Base-by-base conservation (phyloP, 2,888 invertebrate genomes). In the Drymonia ruficornis region DNA sequence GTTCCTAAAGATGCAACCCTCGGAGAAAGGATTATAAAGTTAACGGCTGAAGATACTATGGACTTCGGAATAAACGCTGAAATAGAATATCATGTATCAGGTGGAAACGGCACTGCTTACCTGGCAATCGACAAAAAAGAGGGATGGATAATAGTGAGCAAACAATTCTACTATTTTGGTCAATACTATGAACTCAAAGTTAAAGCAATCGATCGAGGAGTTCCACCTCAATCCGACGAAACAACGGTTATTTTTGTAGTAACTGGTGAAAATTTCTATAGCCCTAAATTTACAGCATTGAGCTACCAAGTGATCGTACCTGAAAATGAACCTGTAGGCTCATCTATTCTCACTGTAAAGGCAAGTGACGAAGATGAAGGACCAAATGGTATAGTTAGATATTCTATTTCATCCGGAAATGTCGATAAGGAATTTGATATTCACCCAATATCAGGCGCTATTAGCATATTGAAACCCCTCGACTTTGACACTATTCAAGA, bases 21-120 rank as follows among this genome's bases (percentile, higher is more conserved):
- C 6, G 96, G 96, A 0, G 96, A 96, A 81, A 94, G 94, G 62
- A 94, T 98, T 16, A 89, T 97, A 11, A 95, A 95, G 78, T 91
- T 98, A 6, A 84, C 94, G 51, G 98, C 98, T 0, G 94, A 93
- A 69, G 98, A 98, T 82, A 94, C 95, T 19, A 92, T 95, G 49
- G 98, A 98, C 80, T 97, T 95, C 73, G 98, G 98, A 1, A 96
- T 97, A 28, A 98, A 98, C 86, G 97, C 98, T 1, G 97, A 98
- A 87, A 95, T 98, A 52, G 96, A 96, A 69, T 98, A 98, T 81
- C 87, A 93, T 18, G 89, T 96, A 46, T 89, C 94, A 1, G 94
- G 94, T 50, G 97, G 97, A 6, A 98, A 98, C 83, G 96, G 96
- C 2, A 95, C 96, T 0, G 93, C 95, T 1, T 94, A 95, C 63